Evolutionary conservation across 92 coral and sea anemone genomes (phyloP), one percentile per base, ranked within the genome.

Genomic region (Phenganax subtilis): DNA sequence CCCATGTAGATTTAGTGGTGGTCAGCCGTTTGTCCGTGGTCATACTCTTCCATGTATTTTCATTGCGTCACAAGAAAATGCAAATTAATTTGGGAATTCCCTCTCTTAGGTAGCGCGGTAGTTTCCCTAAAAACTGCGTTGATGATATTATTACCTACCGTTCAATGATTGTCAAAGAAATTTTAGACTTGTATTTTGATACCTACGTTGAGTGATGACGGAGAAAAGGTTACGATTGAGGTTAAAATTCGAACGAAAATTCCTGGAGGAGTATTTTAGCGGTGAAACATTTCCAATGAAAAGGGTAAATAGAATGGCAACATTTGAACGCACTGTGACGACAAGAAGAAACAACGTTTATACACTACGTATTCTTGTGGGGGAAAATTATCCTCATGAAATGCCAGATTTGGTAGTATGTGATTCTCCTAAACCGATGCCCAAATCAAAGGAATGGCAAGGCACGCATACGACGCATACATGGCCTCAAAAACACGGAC

Each of bases 391-490:
- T 70, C 94, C 94, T 12, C 79, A 81, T 68, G 84, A 91, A 17
- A 75, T 90, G 52, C 97, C 97, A 3, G 77, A 87, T 12, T 80
- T 92, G 71, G 84, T 88, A 3, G 92, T 92, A 10, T 80, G 90
- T 61, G 74, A 61, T 5, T 93, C 97, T 6, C 81, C 90, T 0
- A 75, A 76, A 59, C 81, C 81, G 47, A 76, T 76, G 81, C 80
- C 80, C 27, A 55, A 16, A 3, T 10, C 75, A 80, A 71, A 29
- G 28, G 54, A 30, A 76, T 76, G 81, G 81, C 30, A 59, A 27
- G 81, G 81, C 6, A 59, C 69, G n/a, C 81, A 76, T 54, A 59
- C 54, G 29, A 76, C 70, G 7, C 81, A 76, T 29, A 77, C 88
- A 3, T 86, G 80, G 29, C 86, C 86, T 14, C 83, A 65, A 63